Conservation (phyloP, 2,888 invertebrate species). For the Synergus laeviventris region DNA sequence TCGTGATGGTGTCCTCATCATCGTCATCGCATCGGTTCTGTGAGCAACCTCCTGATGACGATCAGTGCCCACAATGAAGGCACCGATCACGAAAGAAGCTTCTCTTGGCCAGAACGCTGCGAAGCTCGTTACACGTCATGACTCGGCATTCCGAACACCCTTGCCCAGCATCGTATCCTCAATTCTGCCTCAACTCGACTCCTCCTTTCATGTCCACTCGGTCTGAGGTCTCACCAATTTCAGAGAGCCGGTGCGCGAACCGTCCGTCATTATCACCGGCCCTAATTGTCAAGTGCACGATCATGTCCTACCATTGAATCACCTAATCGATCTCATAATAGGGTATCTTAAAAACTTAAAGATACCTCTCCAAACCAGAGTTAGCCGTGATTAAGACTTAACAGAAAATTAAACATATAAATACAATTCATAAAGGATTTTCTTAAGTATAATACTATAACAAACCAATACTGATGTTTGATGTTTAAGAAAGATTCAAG, state of each 20-base stretch:
- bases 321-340: slow-evolving; percentile 55
- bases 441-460: too few species aligned
- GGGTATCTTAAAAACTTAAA: not conserved
- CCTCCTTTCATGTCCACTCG: slow-evolving; percentile 38
- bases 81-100: slow-evolving; percentile 43
- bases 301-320: slow-evolving; percentile 54
- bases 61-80: slow-evolving; percentile 44
- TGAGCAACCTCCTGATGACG: slow-evolving; percentile 41
- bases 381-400: not conserved
- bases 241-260: slow-evolving; percentile 19
- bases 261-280: slow-evolving; percentile 60
- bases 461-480: too few species aligned
- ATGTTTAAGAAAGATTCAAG: too few species aligned
- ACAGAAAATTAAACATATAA: not conserved
- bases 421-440: not conserved
- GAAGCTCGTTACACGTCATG: slow-evolving; percentile 74
- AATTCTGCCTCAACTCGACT: slow-evolving; percentile 39
- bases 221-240: slow-evolving; percentile 20
- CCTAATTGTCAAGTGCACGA: slow-evolving; percentile 65
- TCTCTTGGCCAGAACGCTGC: slow-evolving; percentile 49
- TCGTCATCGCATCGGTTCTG: slow-evolving; percentile 40
- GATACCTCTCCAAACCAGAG: not conserved
- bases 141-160: slow-evolving; percentile 67
- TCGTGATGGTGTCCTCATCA: slow-evolving; percentile 40
- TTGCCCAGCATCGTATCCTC: slow-evolving; percentile 2